Conservation (phyloP, 2,113 vertebrate genomes). For the Climacteris rufus region DNA sequence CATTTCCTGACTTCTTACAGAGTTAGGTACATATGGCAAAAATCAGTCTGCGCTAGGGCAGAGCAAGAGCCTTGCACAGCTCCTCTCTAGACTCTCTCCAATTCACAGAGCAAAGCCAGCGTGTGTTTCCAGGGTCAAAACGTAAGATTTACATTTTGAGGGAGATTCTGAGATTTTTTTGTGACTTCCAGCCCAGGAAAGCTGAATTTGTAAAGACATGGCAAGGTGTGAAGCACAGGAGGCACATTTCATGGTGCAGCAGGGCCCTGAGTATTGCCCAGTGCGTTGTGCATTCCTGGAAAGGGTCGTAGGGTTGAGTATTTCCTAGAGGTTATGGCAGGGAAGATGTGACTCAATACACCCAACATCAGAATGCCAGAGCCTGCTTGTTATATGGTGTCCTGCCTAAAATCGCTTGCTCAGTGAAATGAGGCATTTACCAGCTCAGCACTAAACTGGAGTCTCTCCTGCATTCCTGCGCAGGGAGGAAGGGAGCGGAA, state of each 20-base stretch:
- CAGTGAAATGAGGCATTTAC: conserved; percentile 27
- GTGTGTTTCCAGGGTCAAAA: not conserved
- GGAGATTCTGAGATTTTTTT: not conserved
- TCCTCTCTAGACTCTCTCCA: not conserved
- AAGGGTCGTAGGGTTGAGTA: not conserved
- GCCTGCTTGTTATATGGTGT: not conserved
- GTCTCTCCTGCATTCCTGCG: conserved; percentile 19
- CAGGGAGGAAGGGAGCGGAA: not conserved
- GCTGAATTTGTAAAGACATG: not conserved
- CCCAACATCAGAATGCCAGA: not conserved
- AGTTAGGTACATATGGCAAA: not conserved
- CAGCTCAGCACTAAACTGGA: conserved; percentile 27
- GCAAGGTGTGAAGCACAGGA: not conserved
- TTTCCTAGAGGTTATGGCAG: not conserved
- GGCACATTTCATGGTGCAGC: rapidly evolving
- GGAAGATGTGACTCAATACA: not conserved
- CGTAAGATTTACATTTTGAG: not conserved
- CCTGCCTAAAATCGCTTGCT: conserved; percentile 40
- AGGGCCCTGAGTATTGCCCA: not conserved
- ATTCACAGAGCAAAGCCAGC: not conserved
- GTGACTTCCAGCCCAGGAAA: not conserved
- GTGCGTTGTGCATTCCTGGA: not conserved
- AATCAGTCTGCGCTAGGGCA: not conserved
- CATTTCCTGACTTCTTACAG: conserved; percentile 9
- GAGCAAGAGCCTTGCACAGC: not conserved